A percentile compares a stretch with the other conserved stretches of the same genome.
Conservation (phyloP, 2,888 invertebrate genomes). For the Eupelmus urozonus region DNA sequence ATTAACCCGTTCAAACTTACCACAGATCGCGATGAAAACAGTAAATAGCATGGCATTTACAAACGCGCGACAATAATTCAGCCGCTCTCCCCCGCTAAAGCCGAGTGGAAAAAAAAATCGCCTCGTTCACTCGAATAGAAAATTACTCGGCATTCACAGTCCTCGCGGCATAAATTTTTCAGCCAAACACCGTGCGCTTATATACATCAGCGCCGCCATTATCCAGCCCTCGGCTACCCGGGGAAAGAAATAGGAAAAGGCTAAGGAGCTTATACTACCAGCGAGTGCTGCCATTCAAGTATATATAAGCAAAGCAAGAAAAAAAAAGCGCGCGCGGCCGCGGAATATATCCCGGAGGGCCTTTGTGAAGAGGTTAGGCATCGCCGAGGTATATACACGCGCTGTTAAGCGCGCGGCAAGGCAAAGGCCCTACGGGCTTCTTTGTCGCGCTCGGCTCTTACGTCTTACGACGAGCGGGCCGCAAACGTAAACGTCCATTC, state of each 20-base stretch:
- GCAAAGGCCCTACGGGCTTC: not conserved
- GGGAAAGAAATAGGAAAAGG: conserved; percentile 1
- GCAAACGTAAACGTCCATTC: conserved; percentile 10
- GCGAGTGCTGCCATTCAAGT: not conserved
- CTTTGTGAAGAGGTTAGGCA: not conserved
- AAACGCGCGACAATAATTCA: no score
- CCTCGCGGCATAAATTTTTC: not conserved
- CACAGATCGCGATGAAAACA: not conserved
- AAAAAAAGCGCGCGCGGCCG: not conserved
- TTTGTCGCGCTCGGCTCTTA: conserved; percentile 14
- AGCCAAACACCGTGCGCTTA: not conserved
- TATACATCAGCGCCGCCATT: not conserved
- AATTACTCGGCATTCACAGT: conserved; percentile 9
- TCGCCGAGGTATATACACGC: no score
- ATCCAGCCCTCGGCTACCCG: not conserved
- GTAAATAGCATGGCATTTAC: not conserved
- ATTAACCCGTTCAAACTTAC: no score
- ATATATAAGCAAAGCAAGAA: not conserved
- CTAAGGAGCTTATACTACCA: conserved; percentile 27
- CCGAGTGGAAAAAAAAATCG: not conserved
- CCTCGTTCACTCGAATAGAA: not conserved
- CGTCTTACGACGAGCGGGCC: not conserved
- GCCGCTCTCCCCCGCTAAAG: no score
- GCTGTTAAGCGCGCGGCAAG: no score
- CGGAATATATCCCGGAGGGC: not conserved